These are phyloP conservation scores for Hestina assimilis DNA, from an alignment of 1,140 invertebrate species.

Conservation along the genomic window DNA sequence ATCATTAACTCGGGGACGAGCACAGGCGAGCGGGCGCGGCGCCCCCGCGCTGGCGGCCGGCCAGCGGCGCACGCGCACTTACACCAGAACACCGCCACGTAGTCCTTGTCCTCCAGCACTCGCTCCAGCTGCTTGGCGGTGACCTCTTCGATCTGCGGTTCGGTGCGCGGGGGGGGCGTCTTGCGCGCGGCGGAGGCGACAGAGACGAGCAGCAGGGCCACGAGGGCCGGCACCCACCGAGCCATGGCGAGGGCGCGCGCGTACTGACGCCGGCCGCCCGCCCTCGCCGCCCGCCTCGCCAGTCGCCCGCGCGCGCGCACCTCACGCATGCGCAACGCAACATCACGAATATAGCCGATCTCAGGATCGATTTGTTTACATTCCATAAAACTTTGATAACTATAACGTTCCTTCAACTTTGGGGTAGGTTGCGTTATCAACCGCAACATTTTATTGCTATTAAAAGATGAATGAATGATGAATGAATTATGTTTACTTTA, in stretches of 20 bases:
- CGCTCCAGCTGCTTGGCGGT: slow-evolving; percentile 93
- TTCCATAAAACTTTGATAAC: neutral
- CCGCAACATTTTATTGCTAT: neutral
- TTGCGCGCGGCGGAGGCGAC: slow-evolving; percentile 46
- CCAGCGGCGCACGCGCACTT: slow-evolving; percentile 80
- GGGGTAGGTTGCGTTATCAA: slow-evolving; percentile 1
- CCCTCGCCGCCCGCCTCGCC: slow-evolving; percentile 56
- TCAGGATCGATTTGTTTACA: slow-evolving; percentile 14
- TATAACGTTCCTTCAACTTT: slow-evolving; percentile 1
- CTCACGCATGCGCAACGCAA: slow-evolving; percentile 30
- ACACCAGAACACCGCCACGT: slow-evolving; percentile 97
- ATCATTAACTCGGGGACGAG: slow-evolving; percentile 50
- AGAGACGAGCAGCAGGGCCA: slow-evolving; percentile 53
- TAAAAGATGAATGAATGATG: too few species aligned
- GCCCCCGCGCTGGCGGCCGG: slow-evolving; percentile 38
- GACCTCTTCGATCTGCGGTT: slow-evolving; percentile 94
- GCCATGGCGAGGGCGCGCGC: slow-evolving; percentile 78
- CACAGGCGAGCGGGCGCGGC: slow-evolving; percentile 37
- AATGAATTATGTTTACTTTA: too few species aligned
- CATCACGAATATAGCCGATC: neutral
- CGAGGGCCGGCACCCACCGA: slow-evolving; percentile 76
- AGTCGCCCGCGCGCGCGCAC: slow-evolving; percentile 37
- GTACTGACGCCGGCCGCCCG: slow-evolving; percentile 51
- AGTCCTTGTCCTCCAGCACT: slow-evolving; percentile 92
- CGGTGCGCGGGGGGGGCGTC: slow-evolving; percentile 68